A percentile compares a stretch with the other conserved stretches of the same genome.
Evolutionary conservation across 1,140 invertebrate genomes (phyloP).

Genomic region (Ips typographus): DNA sequence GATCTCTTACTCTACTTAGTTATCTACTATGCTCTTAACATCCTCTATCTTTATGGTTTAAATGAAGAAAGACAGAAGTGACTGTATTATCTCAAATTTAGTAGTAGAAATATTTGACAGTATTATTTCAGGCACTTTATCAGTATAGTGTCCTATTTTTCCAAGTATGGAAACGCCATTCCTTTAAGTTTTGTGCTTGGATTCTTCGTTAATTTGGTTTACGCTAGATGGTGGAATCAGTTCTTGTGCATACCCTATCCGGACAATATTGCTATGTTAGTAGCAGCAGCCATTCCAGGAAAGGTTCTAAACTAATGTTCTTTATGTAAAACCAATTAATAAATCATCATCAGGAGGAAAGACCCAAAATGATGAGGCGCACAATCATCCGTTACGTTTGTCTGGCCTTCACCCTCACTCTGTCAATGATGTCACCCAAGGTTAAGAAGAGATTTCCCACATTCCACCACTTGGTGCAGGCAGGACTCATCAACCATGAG

Average conservation of each 20-base stretch:
- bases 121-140: slow-evolving; percentile 62
- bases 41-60: slow-evolving; percentile 61
- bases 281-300: slow-evolving; percentile 55
- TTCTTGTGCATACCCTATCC: slow-evolving; percentile 71
- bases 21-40: slow-evolving; percentile 63
- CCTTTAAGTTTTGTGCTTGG: slow-evolving; percentile 69
- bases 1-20: slow-evolving; percentile 65
- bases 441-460: slow-evolving; percentile 93
- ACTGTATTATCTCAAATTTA: background rate
- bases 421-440: slow-evolving; percentile 80
- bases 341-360: slow-evolving; percentile 70
- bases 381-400: slow-evolving; percentile 84
- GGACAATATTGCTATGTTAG: slow-evolving; percentile 50
- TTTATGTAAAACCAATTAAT: too few species aligned
- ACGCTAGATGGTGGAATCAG: slow-evolving; percentile 92
- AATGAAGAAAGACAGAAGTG: slow-evolving; percentile 40
- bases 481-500: slow-evolving; percentile 82
- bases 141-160: slow-evolving; percentile 64
- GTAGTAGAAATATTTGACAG: background rate
- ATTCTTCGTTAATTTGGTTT: slow-evolving; percentile 86
- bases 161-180: slow-evolving; percentile 67
- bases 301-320: slow-evolving; percentile 40
- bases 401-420: slow-evolving; percentile 78
- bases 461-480: slow-evolving; percentile 83
- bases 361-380: slow-evolving; percentile 82